Conservation (phyloP, 1,140 invertebrate genomes). For the Cotesia typhae region DNA sequence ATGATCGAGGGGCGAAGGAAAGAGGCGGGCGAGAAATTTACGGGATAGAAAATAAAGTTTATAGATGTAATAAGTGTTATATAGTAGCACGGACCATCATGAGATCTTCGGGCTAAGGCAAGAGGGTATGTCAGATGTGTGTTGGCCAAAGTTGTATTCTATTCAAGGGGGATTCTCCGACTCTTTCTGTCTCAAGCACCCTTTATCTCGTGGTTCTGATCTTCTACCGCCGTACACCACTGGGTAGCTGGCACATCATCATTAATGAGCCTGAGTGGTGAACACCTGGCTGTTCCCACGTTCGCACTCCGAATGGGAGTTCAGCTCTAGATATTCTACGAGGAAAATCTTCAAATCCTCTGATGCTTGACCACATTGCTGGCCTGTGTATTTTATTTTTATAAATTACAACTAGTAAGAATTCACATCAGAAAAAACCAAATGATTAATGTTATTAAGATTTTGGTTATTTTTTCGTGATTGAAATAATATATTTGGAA, state of each 20-base stretch:
- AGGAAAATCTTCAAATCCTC: slow-evolving; percentile 40
- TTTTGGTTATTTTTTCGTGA: too few species aligned
- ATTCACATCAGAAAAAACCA: too few species aligned
- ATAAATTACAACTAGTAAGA: too few species aligned
- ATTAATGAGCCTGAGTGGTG: slow-evolving; percentile 63
- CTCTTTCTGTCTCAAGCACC: neutral
- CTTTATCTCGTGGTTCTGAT: slow-evolving; percentile 7
- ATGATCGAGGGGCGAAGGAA: too few species aligned
- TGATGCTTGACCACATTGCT: slow-evolving; percentile 40
- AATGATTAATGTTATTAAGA: too few species aligned
- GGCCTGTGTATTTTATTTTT: slow-evolving; percentile 31
- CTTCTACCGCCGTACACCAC: slow-evolving; percentile 36
- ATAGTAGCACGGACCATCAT: slow-evolving; percentile 8
- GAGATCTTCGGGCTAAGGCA: slow-evolving; percentile 25
- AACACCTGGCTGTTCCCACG: slow-evolving; percentile 58
- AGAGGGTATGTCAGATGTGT: slow-evolving; percentile 40
- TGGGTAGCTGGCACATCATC: slow-evolving; percentile 60
- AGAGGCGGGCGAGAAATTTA: too few species aligned
- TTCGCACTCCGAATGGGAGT: slow-evolving; percentile 58
- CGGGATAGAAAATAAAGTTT: too few species aligned
- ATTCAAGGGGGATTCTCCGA: slow-evolving; percentile 29
- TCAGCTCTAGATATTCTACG: slow-evolving; percentile 49
- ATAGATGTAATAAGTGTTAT: slow-evolving; percentile 10
- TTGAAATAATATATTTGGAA: too few species aligned
- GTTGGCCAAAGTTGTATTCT: slow-evolving; percentile 39